Evolutionary conservation across 2,888 invertebrate genomes (phyloP), one percentile per base, ranked within the genome.

Genomic region (Agonopterix heracliana): DNA sequence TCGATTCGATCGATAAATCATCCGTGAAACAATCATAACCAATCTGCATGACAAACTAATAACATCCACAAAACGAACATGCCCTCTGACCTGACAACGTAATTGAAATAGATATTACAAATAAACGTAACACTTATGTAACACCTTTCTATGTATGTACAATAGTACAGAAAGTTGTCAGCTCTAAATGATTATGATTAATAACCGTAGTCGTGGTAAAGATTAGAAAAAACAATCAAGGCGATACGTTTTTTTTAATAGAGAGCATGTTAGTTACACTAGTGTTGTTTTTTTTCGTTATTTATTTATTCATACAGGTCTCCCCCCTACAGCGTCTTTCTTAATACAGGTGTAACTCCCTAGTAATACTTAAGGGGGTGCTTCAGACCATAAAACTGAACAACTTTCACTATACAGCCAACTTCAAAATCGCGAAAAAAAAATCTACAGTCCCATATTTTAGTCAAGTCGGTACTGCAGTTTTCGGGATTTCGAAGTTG

Each of bases 111-210:
- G 53, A 54, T 59, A 65, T 59, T 54, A 57, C 56, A 38, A 38
- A 9, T 52, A 54, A 59, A 40, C 51, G 49, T 51, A 45, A 52
- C 45, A 45, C 45, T 66, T 64, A 45, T 50, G 46, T 56, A 63
- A 67, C 57, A 40, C 62, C 63, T 65, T 63, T 65, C 64, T 60
- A 62, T 5, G 38, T n/a, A 38, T 38, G 38, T 11, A 38, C 10
- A 11, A 38, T 12, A 41, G 13, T 13, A 13, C 12, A 9, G 41
- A 9, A 9, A 8, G 13, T 13, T n/a, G 38, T 10, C 41, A 12
- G 41, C 51, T 51, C 53, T 64, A 65, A 68, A 60, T 60, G 60
- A 66, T 66, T 57, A 60, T 66, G 66, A 68, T 66, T 70, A 68
- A 70, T 68, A 64, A 60, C 58, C 38, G 49, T 17, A 42, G 45